Evolutionary conservation across 2,113 vertebrate genomes (phyloP).

Genomic region (Junco hyemalis): DNA sequence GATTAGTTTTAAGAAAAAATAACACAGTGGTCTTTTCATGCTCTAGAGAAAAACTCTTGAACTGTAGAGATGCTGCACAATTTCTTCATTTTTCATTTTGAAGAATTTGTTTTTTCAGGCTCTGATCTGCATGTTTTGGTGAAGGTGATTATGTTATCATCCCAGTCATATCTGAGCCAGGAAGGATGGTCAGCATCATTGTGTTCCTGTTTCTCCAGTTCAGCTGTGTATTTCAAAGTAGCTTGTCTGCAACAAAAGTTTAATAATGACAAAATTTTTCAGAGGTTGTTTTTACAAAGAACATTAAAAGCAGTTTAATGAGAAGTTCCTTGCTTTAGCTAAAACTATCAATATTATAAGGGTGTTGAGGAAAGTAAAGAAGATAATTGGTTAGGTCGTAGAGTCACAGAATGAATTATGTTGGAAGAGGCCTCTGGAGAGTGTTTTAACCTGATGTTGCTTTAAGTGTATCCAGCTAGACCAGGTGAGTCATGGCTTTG

Average conservation of each 20-base stretch:
- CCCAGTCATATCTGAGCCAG: conserved; percentile 65
- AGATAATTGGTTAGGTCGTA: not conserved
- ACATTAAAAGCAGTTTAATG: not conserved
- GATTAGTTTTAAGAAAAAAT: conserved; percentile 14
- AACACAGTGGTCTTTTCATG: not conserved
- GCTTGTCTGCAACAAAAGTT: conserved; percentile 68
- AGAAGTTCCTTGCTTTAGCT: not conserved
- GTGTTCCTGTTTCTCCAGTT: conserved; percentile 72
- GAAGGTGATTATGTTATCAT: not conserved
- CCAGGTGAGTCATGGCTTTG: not conserved
- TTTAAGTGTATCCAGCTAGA: not conserved
- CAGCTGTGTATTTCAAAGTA: conserved; percentile 70
- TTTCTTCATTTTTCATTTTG: not conserved
- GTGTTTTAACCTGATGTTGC: not conserved
- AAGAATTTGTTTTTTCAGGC: not conserved
- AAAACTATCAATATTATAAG: not conserved
- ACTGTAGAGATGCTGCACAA: not conserved
- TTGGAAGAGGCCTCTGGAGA: not conserved
- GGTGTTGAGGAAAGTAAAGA: not conserved
- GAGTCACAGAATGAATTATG: not conserved
- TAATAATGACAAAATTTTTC: not conserved
- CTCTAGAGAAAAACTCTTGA: not conserved
- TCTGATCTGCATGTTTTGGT: not conserved
- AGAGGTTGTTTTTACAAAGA: not conserved
- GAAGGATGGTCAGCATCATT: conserved; percentile 66